Conservation (phyloP, 2,888 invertebrate species). For the Lomographa bimaculata region DNA sequence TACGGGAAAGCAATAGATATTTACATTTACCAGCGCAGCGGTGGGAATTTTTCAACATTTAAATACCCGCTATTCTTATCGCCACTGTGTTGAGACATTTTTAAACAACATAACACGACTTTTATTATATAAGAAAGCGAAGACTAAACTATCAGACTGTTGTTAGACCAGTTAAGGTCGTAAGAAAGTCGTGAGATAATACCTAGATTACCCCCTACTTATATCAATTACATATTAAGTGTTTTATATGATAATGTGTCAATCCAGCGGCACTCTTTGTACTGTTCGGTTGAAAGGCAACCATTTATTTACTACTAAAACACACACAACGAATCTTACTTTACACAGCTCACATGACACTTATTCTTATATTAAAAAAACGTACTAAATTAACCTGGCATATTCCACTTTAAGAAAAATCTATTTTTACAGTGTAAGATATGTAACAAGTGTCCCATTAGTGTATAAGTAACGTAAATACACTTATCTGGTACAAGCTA, state of each 20-base stretch:
- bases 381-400: constrained; percentile 21
- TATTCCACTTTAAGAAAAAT: constrained; percentile 39
- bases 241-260: constrained; percentile 43
- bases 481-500: constrained; percentile 64
- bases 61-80: constrained; percentile 66
- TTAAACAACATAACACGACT: constrained; percentile 27
- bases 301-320: constrained; percentile 21
- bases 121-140: constrained; percentile 22
- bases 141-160: constrained; percentile 36
- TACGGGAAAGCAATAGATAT: constrained; percentile 38
- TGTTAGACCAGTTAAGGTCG: constrained; percentile 28
- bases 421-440: constrained; percentile 70
- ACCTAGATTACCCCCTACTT: constrained; percentile 29
- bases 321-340: constrained; percentile 14
- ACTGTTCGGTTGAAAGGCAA: constrained; percentile 33
- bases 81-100: constrained; percentile 62
- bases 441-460: constrained; percentile 74
- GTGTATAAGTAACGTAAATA: constrained; percentile 55
- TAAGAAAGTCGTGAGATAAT: constrained; percentile 34
- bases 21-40: constrained; percentile 58
- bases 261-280: constrained; percentile 54
- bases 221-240: constrained; percentile 19
- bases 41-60: constrained; percentile 63
- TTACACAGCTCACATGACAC: constrained; percentile 11
- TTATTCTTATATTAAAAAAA: constrained; percentile 7